Percentiles rank a stretch among this genome's conserved stretches.
Conservation (phyloP, 2,797 vertebrate species). For the Pachyuromys duprasi region DNA sequence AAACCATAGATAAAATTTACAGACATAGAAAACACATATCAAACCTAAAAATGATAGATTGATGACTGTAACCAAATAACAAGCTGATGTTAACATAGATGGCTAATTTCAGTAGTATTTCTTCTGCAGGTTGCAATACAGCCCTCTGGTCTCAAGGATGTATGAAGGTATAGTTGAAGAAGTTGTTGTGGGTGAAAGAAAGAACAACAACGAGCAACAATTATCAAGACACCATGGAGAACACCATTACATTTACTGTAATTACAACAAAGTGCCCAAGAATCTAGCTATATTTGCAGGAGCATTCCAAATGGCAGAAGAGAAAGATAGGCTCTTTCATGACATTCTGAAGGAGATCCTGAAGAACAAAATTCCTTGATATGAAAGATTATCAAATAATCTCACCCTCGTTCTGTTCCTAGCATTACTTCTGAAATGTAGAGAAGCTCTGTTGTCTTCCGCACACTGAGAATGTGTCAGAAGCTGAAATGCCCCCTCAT, state of each 20-base stretch:
- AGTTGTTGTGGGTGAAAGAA: slow-evolving; percentile 1
- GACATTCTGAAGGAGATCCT: neutral
- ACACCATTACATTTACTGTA: neutral
- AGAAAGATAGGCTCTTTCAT: neutral
- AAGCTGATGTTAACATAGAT: slow-evolving; percentile 23
- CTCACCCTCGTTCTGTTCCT: neutral
- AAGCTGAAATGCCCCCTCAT: neutral
- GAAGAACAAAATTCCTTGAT: neutral
- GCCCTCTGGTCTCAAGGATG: neutral
- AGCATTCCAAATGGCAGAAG: neutral
- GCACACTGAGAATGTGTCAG: neutral
- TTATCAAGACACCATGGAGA: neutral
- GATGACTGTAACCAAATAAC: slow-evolving; percentile 37
- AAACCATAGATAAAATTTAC: neutral
- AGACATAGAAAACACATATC: neutral
- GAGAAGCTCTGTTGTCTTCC: neutral
- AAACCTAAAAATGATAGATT: slow-evolving; percentile 41
- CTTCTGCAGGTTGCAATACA: slow-evolving; percentile 14
- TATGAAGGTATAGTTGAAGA: neutral
- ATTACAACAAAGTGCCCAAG: neutral
- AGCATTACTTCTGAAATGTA: neutral
- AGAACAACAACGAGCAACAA: neutral
- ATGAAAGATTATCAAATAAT: neutral
- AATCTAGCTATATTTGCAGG: neutral
- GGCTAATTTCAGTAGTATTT: slow-evolving; percentile 61